phyloP scores from a whole-genome alignment of 2,797 vertebrate species.

The Lerista edwardsae region DNA sequence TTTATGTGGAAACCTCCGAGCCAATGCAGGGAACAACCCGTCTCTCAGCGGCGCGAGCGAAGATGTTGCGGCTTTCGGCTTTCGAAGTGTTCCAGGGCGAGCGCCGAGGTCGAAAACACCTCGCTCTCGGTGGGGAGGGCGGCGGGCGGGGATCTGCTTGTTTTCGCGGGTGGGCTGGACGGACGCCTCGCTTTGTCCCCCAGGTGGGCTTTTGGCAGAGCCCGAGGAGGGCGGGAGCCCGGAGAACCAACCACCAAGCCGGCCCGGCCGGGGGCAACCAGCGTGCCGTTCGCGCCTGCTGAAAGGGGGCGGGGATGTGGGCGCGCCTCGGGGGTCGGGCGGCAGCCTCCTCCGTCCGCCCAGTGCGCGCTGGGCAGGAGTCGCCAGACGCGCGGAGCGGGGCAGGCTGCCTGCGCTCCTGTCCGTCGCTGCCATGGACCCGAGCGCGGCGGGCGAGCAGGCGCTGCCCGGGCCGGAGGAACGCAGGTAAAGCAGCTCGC shows the following conservation, averaged over 20 bases:
- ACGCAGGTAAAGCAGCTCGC: background rate
- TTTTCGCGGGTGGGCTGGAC: background rate
- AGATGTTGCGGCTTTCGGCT: background rate
- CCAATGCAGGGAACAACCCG: background rate
- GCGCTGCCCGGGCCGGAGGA: background rate
- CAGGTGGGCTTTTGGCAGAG: background rate
- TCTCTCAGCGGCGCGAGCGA: background rate
- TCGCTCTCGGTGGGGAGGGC: background rate
- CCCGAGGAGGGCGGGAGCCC: background rate
- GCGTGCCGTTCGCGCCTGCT: background rate
- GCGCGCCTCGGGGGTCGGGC: background rate
- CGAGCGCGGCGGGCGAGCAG: background rate
- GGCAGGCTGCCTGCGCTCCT: background rate
- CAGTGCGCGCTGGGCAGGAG: background rate
- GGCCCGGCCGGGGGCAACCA: slow-evolving; percentile 14
- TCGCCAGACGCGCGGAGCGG: background rate
- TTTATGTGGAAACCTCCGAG: slow-evolving; percentile 11
- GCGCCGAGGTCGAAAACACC: background rate
- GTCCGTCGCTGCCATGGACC: background rate
- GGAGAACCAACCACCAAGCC: background rate
- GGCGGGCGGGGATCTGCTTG: background rate
- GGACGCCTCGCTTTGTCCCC: background rate
- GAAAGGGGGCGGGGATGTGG: background rate
- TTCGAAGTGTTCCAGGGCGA: background rate
- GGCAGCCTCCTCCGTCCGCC: background rate